These are phyloP conservation scores for Pelusios castaneus DNA, from an alignment of 2,113 vertebrate species.

Conservation along the genomic window DNA sequence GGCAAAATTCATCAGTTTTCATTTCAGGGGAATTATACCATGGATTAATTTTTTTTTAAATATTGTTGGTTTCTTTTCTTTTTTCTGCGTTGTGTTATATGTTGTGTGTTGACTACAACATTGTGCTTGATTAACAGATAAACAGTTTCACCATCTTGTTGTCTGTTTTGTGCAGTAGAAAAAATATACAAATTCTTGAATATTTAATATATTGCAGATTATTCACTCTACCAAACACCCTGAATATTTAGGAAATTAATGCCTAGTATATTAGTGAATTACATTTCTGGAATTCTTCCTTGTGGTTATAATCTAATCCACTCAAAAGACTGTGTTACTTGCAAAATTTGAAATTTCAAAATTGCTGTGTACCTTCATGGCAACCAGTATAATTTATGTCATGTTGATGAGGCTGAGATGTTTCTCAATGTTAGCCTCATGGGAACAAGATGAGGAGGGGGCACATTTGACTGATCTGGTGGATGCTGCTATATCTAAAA, in stretches of 20 bases:
- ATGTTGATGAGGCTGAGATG: neutral
- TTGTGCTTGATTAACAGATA: neutral
- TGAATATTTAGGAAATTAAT: too few species aligned
- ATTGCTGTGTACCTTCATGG: neutral
- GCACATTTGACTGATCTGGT: conserved; percentile 17
- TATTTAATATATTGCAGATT: too few species aligned
- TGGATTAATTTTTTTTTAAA: neutral
- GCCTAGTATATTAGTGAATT: conserved; percentile 10
- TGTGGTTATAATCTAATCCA: conserved; percentile 1
- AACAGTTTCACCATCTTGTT: too few species aligned
- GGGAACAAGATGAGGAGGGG: conserved; percentile 9
- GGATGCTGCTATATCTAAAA: conserved; percentile 32
- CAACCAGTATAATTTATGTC: neutral
- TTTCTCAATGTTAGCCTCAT: neutral
- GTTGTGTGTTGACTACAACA: conserved; percentile 13
- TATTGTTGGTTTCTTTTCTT: neutral
- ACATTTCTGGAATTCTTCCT: conserved; percentile 32
- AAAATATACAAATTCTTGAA: too few species aligned
- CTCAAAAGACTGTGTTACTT: conserved; percentile 26
- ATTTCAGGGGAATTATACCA: neutral
- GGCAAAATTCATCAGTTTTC: neutral
- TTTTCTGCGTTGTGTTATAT: neutral
- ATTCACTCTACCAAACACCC: too few species aligned
- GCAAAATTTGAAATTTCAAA: neutral
- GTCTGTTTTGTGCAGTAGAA: too few species aligned